phyloP scores from a whole-genome alignment of 2,113 vertebrate genomes.

The Melanerpes aurifrons region DNA sequence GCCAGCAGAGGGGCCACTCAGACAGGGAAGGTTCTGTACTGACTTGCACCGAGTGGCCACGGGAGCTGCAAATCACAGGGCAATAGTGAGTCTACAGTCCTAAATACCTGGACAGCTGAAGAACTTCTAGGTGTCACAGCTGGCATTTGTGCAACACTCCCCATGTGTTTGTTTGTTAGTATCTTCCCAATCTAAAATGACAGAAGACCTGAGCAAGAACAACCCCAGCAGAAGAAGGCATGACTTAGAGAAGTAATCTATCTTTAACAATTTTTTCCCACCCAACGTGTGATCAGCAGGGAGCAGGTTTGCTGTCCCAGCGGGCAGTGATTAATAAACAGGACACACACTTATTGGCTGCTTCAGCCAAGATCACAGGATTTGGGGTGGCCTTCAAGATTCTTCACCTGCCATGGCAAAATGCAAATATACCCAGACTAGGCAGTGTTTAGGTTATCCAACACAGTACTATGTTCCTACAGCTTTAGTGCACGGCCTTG shows the following conservation, averaged over 20 bases:
- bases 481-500: background rate
- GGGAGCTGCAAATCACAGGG: background rate
- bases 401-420: background rate
- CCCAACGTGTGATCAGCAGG: accelerated
- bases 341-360: background rate
- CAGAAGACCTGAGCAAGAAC: background rate
- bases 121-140: background rate
- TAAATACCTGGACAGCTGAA: background rate
- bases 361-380: background rate
- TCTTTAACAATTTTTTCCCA: accelerated
- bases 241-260: background rate
- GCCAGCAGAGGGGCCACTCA: background rate
- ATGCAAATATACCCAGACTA: background rate
- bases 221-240: background rate
- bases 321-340: background rate
- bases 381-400: background rate
- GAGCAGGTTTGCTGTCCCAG: background rate
- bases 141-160: background rate
- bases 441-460: background rate
- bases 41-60: accelerated
- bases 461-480: accelerated
- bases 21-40: background rate
- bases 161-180: background rate
- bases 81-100: background rate
- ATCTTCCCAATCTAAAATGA: background rate